These are phyloP conservation scores for Lagocephalus sceleratus DNA, from an alignment of 2,797 vertebrate species.

Conservation along the genomic window DNA sequence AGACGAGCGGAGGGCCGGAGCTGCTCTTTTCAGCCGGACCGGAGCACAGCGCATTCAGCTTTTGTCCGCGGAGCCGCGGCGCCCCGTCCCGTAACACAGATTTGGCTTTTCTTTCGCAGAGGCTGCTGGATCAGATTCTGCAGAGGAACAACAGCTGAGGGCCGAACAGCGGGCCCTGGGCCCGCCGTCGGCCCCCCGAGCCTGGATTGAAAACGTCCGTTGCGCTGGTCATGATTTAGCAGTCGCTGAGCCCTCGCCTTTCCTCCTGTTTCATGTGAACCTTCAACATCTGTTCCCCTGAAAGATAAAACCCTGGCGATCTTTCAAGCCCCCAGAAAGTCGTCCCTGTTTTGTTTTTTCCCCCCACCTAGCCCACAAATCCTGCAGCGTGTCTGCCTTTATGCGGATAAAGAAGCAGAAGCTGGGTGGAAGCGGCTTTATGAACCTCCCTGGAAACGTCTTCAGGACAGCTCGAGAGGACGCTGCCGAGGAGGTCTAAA, in stretches of 20 bases:
- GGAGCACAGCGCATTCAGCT: background rate
- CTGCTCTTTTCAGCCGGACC: background rate
- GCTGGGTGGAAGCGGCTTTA: background rate
- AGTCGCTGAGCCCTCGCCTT: background rate
- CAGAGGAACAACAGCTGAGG: slow-evolving; percentile 79
- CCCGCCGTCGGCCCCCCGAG: background rate
- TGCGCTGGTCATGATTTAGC: background rate
- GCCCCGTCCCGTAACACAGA: background rate
- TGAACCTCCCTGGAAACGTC: background rate
- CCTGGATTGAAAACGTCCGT: slow-evolving; percentile 8
- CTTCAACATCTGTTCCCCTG: slow-evolving; percentile 35
- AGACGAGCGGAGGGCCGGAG: too few relatives aligned
- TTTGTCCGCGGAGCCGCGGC: background rate
- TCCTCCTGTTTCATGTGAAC: slow-evolving; percentile 2
- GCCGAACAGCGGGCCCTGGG: slow-evolving; percentile 3
- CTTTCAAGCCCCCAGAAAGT: slow-evolving; percentile 17
- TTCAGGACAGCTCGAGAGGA: background rate
- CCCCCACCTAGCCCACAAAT: background rate
- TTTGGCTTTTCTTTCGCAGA: slow-evolving; percentile 69
- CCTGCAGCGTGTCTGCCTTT: background rate
- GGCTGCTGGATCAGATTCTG: slow-evolving; percentile 87
- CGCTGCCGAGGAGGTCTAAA: too few relatives aligned
- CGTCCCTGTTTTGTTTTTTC: slow-evolving; percentile 5
- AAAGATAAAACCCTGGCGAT: slow-evolving; percentile 11
- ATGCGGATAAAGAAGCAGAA: background rate